Conservation (phyloP, 2,888 invertebrate genomes). For the Loripinus fragilis region DNA sequence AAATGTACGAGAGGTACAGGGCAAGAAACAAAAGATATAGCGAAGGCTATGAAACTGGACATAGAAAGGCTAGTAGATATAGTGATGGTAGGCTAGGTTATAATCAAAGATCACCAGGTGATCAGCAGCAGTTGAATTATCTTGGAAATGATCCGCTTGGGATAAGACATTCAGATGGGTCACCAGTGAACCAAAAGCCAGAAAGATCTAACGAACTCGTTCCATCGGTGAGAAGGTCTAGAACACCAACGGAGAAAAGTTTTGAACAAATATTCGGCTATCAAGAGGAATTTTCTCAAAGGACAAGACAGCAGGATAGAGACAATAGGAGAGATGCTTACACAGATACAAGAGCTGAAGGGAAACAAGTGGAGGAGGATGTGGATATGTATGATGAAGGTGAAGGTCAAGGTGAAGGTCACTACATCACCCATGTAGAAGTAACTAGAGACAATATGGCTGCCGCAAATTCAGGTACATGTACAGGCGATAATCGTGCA, state of each 20-base stretch:
- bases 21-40: conserved; percentile 28
- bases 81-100: conserved; percentile 25
- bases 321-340: neutral
- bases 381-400: neutral
- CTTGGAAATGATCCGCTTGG: neutral
- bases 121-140: neutral
- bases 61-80: neutral
- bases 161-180: neutral
- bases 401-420: neutral
- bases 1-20: conserved; percentile 4
- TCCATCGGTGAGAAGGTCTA: neutral
- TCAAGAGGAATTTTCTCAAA: neutral
- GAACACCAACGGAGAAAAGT: neutral
- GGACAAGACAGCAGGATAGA: neutral
- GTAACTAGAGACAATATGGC: neutral
- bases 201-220: neutral
- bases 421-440: neutral
- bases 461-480: neutral
- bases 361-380: neutral
- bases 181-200: neutral
- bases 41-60: conserved; percentile 30
- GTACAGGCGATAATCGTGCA: too few species aligned
- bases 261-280: neutral
- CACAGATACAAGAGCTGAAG: neutral
- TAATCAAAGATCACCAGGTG: conserved; percentile 11